phyloP scores from a whole-genome alignment of 2,113 vertebrate genomes.

The Odontesthes bonariensis region DNA sequence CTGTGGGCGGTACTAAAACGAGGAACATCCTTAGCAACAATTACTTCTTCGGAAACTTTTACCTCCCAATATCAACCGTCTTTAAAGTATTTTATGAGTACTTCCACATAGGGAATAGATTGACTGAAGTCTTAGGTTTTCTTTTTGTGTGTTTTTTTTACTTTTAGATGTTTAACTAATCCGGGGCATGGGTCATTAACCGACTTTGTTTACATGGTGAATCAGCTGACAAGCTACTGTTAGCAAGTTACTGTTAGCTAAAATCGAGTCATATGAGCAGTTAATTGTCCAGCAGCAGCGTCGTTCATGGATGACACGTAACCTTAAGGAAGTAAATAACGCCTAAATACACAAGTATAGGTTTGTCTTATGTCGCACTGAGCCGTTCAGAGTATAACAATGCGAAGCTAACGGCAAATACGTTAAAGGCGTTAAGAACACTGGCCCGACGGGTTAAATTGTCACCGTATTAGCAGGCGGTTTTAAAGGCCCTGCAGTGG shows the following conservation, averaged over 20 bases:
- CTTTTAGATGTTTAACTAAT: background rate
- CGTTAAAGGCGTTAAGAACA: constrained; percentile 1
- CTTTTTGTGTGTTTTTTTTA: fast-evolving
- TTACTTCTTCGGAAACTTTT: constrained; percentile 63
- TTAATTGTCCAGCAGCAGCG: constrained; percentile 12
- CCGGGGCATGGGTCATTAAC: background rate
- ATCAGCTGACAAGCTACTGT: constrained; percentile 63
- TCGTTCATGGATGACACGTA: constrained; percentile 6
- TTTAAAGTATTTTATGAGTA: background rate
- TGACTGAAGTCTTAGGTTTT: background rate
- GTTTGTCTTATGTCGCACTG: background rate
- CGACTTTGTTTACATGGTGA: constrained; percentile 71
- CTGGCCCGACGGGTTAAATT: background rate
- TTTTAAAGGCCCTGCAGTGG: constrained; percentile 9
- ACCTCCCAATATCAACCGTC: background rate
- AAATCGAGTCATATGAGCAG: constrained; percentile 50
- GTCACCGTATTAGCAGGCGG: constrained; percentile 14
- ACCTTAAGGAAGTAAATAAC: background rate
- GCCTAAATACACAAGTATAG: background rate
- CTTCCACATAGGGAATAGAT: fast-evolving
- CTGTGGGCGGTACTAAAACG: constrained; percentile 3
- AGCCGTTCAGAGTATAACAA: background rate
- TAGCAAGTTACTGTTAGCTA: constrained; percentile 22
- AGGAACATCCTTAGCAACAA: constrained; percentile 44
- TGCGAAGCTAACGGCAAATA: constrained; percentile 40